Conservation (phyloP, 2,888 invertebrate species). For the Aporophyla lueneburgensis region DNA sequence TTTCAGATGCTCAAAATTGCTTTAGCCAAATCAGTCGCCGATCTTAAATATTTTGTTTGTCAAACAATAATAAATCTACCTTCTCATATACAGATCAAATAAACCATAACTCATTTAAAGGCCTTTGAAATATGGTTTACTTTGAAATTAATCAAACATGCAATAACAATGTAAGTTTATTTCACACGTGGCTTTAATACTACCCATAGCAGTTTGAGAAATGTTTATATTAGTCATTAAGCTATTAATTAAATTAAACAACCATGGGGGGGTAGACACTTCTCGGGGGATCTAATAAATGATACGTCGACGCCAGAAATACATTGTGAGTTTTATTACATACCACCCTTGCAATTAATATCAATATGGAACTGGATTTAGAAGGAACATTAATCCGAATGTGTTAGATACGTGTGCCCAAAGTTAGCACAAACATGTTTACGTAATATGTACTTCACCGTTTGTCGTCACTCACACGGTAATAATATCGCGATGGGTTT, state of each 20-base stretch:
- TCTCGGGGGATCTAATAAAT: conserved; percentile 21
- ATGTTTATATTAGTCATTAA: conserved; percentile 40
- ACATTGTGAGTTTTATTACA: conserved; percentile 21
- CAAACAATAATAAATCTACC: background rate
- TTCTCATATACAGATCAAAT: background rate
- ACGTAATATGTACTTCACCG: conserved; percentile 30
- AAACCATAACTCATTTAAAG: background rate
- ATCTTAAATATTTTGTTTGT: background rate
- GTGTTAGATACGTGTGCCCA: background rate
- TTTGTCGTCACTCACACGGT: background rate
- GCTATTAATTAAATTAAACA: conserved; percentile 40
- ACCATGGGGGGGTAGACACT: background rate
- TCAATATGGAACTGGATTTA: conserved; percentile 14
- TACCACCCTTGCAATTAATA: conserved; percentile 20
- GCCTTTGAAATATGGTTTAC: background rate
- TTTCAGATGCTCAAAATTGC: conserved; percentile 2
- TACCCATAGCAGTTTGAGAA: conserved; percentile 20
- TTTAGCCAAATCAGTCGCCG: background rate
- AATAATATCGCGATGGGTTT: too few species aligned
- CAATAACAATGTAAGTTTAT: conserved; percentile 19
- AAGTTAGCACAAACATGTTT: conserved; percentile 47
- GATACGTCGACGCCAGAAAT: conserved; percentile 10
- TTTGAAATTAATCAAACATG: background rate
- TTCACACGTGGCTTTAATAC: conserved; percentile 25
- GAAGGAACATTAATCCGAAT: conserved; percentile 17